Conservation (phyloP, 53 echinoderm and acorn worm genomes). For the Patiria pectinifera region DNA sequence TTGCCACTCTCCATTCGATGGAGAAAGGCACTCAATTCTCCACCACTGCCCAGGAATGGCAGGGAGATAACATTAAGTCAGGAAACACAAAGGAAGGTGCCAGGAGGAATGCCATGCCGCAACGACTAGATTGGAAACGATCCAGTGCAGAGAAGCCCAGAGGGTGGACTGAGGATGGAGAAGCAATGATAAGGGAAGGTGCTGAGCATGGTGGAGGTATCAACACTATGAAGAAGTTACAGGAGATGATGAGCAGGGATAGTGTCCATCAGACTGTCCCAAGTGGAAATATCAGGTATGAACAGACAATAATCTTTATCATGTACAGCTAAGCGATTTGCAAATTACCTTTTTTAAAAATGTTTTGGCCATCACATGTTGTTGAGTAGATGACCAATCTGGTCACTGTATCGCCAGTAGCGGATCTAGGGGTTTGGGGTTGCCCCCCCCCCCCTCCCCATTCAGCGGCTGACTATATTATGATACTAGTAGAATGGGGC, state of each 20-base stretch:
- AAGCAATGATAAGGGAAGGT: neutral
- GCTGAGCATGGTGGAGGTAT: constrained; percentile 5
- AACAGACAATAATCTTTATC: neutral
- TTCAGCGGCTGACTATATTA: too few species aligned
- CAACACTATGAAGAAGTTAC: constrained; percentile 33
- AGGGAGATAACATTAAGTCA: neutral
- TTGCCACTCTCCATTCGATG: constrained; percentile 41
- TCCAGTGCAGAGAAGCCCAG: constrained; percentile 21
- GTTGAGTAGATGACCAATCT: too few species aligned
- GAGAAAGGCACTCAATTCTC: neutral
- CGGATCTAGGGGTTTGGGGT: too few species aligned
- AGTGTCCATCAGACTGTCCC: constrained; percentile 54
- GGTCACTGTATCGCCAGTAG: too few species aligned
- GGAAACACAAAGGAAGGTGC: neutral
- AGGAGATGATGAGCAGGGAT: constrained; percentile 52
- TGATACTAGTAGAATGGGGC: too few species aligned
- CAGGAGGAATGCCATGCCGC: constrained; percentile 67
- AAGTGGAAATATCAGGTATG: constrained; percentile 52
- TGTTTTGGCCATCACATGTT: too few species aligned
- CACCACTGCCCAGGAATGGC: neutral
- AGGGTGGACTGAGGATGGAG: constrained; percentile 1
- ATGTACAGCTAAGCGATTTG: too few species aligned
- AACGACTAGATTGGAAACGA: constrained; percentile 64
- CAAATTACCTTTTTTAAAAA: too few species aligned
- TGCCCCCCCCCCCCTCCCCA: too few species aligned